Conservation (phyloP, 23 tunicate genomes). For the Ascidia mentula region DNA sequence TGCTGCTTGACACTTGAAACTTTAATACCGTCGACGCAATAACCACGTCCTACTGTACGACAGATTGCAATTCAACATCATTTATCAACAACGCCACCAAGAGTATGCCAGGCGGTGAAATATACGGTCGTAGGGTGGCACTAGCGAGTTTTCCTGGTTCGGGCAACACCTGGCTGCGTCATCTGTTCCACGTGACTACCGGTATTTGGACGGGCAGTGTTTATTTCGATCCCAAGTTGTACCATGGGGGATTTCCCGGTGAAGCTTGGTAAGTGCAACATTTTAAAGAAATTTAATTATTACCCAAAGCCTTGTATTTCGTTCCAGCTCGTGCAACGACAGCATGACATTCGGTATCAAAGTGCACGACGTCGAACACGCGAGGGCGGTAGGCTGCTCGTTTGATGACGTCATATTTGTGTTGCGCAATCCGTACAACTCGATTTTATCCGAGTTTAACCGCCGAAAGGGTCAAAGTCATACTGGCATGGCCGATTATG, state of each 20-base stretch:
- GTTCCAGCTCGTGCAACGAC: slow-evolving; percentile 30
- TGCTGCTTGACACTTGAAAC: too few relatives aligned
- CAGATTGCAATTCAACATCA: not conserved
- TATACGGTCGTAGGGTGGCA: slow-evolving; percentile 39
- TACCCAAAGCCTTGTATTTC: not conserved
- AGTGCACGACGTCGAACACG: slow-evolving; percentile 25
- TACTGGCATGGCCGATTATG: slow-evolving; percentile 32
- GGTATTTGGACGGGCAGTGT: slow-evolving; percentile 74
- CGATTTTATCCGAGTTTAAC: slow-evolving; percentile 52
- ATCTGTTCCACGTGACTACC: slow-evolving; percentile 49
- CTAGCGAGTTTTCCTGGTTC: slow-evolving; percentile 66
- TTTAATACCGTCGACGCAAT: too few relatives aligned
- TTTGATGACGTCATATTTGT: slow-evolving; percentile 40
- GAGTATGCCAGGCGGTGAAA: not conserved
- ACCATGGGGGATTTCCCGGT: slow-evolving; percentile 43
- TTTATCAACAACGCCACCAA: not conserved
- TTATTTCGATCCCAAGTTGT: slow-evolving; percentile 36
- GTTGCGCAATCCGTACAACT: slow-evolving; percentile 40
- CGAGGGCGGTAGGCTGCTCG: slow-evolving; percentile 19
- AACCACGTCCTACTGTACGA: too few relatives aligned
- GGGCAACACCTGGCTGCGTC: slow-evolving; percentile 65
- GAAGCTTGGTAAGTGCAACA: slow-evolving; percentile 28
- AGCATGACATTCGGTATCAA: slow-evolving; percentile 2
- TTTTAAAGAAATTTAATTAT: not conserved
- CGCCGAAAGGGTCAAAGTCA: slow-evolving; percentile 27